Evolutionary conservation across 2,113 vertebrate genomes (phyloP).

Genomic region (Pelobates fuscus): DNA sequence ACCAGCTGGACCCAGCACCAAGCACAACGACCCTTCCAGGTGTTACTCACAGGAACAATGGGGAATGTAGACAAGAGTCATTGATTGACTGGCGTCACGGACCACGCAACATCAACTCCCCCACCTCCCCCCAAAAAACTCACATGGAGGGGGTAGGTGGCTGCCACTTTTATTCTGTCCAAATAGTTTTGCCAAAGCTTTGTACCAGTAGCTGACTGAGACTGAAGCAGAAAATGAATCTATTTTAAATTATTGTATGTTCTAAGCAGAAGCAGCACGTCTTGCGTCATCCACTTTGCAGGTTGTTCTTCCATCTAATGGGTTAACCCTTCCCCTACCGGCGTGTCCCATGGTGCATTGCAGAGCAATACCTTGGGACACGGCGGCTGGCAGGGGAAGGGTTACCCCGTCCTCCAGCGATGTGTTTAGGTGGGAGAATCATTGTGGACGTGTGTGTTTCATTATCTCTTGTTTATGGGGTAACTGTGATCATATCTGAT

Average conservation of each 20-base stretch:
- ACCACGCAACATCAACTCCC: not conserved
- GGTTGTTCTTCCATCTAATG: constrained; percentile 9
- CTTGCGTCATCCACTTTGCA: constrained; percentile 30
- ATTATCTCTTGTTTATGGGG: constrained; percentile 15
- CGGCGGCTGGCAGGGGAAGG: not conserved
- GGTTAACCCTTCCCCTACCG: constrained; percentile 5
- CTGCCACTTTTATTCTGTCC: not conserved
- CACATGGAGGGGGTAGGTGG: not conserved
- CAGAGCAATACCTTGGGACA: not conserved
- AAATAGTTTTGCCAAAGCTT: constrained; percentile 46
- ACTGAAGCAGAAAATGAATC: constrained; percentile 15
- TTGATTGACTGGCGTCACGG: constrained; percentile 5
- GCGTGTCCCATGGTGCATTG: constrained; percentile 6
- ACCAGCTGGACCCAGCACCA: constrained; percentile 7
- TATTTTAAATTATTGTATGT: constrained; percentile 50
- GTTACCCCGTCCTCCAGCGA: not conserved
- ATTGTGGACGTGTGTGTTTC: constrained; percentile 25
- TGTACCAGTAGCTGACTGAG: constrained; percentile 11
- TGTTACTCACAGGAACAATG: too few species aligned
- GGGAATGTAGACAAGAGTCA: not conserved
- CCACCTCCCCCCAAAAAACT: not conserved
- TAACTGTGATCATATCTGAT: constrained; percentile 16
- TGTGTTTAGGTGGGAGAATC: constrained; percentile 33
- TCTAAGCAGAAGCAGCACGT: constrained; percentile 10
- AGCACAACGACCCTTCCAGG: constrained; percentile 32